phyloP scores from a whole-genome alignment of 2,113 vertebrate genomes.

The Microcebus ravelobensis region DNA sequence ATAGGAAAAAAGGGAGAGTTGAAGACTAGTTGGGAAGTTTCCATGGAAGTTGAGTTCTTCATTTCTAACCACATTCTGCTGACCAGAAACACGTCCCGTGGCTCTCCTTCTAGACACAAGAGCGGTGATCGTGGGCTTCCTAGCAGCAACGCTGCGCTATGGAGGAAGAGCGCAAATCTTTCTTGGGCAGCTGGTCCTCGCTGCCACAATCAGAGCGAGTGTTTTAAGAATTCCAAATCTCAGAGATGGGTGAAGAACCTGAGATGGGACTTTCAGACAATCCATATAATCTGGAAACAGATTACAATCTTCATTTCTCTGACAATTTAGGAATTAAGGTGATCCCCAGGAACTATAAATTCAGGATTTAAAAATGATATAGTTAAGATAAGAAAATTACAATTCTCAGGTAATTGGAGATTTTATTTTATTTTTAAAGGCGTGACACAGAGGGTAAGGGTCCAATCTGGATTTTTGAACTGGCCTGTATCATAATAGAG shows the following conservation, averaged over 20 bases:
- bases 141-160: neutral
- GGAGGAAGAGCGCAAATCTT: neutral
- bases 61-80: neutral
- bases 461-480: slow-evolving; percentile 16
- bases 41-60: neutral
- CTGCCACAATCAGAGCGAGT: neutral
- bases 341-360: neutral
- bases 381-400: neutral
- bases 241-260: neutral
- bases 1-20: neutral
- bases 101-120: neutral
- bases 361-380: neutral
- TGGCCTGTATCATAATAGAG: slow-evolving; percentile 40
- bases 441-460: neutral
- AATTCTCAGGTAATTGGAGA: neutral
- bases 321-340: neutral
- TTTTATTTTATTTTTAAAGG: neutral
- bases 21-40: neutral
- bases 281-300: neutral
- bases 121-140: neutral
- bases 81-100: neutral
- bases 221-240: neutral
- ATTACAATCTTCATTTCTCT: neutral
- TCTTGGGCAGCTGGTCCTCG: neutral
- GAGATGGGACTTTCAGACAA: neutral